Evolutionary conservation across 2,888 invertebrate species (phyloP).

Genomic region (Alcis repandata): DNA sequence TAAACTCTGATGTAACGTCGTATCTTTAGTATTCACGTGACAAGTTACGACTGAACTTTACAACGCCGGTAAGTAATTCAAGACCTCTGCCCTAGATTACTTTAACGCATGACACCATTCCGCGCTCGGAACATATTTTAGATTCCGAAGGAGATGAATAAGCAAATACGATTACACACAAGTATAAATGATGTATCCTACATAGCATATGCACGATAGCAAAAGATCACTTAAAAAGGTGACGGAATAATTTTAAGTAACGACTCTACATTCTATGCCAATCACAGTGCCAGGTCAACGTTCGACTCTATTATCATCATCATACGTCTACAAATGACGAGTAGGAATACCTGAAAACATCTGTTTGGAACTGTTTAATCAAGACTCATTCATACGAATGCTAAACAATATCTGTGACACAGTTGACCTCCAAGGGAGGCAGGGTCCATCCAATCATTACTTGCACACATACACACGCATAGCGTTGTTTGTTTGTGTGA

Average conservation of each 20-base stretch:
- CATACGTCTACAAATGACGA: constrained; percentile 8
- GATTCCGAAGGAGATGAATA: constrained; percentile 19
- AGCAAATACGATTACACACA: constrained; percentile 7
- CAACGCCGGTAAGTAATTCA: constrained; percentile 28
- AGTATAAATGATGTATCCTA: background rate
- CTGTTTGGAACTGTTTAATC: constrained; percentile 37
- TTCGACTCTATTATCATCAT: constrained; percentile 16
- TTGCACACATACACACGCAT: constrained; percentile 39
- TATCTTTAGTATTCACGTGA: constrained; percentile 25
- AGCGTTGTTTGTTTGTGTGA: constrained; percentile 25
- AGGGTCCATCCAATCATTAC: constrained; percentile 57
- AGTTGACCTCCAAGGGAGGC: constrained; percentile 67
- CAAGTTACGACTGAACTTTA: constrained; percentile 23
- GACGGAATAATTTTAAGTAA: constrained; percentile 15
- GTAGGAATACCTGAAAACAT: constrained; percentile 30
- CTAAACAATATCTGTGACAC: constrained; percentile 63
- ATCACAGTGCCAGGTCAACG: constrained; percentile 27
- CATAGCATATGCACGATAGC: constrained; percentile 8
- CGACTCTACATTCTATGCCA: constrained; percentile 12
- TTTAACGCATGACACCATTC: constrained; percentile 35
- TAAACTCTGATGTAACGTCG: constrained; percentile 38
- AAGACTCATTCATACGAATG: constrained; percentile 64
- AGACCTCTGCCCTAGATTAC: constrained; percentile 36
- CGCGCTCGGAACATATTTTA: constrained; percentile 15
- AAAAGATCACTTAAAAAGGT: constrained; percentile 13